phyloP scores from a whole-genome alignment of 2,113 vertebrate species.

The Prolemur simus region DNA sequence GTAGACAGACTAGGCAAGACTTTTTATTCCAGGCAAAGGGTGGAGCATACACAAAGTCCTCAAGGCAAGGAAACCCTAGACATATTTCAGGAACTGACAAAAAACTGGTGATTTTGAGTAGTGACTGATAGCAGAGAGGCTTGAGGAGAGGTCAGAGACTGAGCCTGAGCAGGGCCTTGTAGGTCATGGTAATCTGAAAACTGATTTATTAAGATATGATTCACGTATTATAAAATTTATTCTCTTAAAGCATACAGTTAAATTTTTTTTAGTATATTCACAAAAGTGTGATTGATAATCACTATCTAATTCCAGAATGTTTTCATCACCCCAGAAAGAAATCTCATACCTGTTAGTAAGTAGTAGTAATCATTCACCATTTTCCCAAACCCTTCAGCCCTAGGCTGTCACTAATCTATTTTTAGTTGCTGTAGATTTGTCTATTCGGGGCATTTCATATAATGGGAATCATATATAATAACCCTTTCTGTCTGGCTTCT shows the following conservation, averaged over 20 bases:
- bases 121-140: neutral
- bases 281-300: neutral
- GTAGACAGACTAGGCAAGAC: neutral
- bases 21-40: neutral
- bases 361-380: neutral
- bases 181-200: neutral
- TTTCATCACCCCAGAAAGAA: slow-evolving; percentile 21
- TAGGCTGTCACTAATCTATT: neutral
- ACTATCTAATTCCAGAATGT: slow-evolving; percentile 20
- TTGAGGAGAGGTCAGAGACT: neutral
- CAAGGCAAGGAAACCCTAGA: neutral
- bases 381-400: neutral
- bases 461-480: neutral
- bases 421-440: neutral
- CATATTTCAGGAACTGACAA: neutral
- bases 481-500: neutral
- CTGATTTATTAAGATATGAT: neutral
- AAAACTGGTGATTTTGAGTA: neutral
- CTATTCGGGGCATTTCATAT: slow-evolving; percentile 6
- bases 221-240: neutral
- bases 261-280: slow-evolving; percentile 27
- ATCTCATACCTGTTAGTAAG: neutral
- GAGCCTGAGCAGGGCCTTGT: neutral
- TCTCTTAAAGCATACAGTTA: neutral
- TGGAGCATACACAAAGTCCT: neutral